Base-by-base conservation (phyloP, 2,797 vertebrate genomes). In the Pangasius larnaudii region DNA sequence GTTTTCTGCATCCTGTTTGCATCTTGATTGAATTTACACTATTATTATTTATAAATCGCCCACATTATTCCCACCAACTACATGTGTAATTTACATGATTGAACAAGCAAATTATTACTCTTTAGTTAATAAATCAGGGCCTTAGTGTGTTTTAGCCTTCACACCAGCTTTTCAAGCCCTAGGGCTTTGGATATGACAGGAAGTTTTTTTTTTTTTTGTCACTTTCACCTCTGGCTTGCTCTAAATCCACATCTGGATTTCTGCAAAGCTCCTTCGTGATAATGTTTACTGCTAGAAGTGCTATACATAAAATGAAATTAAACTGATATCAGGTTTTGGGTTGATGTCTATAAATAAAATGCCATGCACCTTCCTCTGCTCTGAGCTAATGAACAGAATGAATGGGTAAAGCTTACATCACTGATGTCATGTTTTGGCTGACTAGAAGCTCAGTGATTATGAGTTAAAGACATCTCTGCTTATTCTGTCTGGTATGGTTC, bases 351-450 rank as follows among this genome's bases (percentile, higher is more conserved):
- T 42, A 2, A 33, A 22, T 30, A 9, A 71, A 22, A 72, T 74
- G 30, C 36, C 24, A 19, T 33, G 56, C 46, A 46, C 46, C 61
- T 42, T 69, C 42, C 16, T 33, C 30, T 81, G 87, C 53, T 85
- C 33, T 63, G 22, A 74, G 56, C 39, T 65, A 30, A 75, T 71
- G 24, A 72, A 36, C 16, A 19, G 36, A 53, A 75, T 65, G 30
- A n/a, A 75, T 39, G n/a, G 36, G 24, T 61, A 42, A 42, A 42
- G 51, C 49, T 49, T 83, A 27, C 8, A 36, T 74, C 33, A 2
- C 58, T 86, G 85, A 84, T 83, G 49, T 83, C 77, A 56, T 36
- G 22, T 49, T 86, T 86, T 86, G 81, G 53, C 74, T 49, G 30
- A 30, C 74, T n/a, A 16, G 19, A 61, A 75, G 11, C 86, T 86